Base-by-base conservation (phyloP, 1,140 invertebrate genomes). In the Planococcus citri region DNA sequence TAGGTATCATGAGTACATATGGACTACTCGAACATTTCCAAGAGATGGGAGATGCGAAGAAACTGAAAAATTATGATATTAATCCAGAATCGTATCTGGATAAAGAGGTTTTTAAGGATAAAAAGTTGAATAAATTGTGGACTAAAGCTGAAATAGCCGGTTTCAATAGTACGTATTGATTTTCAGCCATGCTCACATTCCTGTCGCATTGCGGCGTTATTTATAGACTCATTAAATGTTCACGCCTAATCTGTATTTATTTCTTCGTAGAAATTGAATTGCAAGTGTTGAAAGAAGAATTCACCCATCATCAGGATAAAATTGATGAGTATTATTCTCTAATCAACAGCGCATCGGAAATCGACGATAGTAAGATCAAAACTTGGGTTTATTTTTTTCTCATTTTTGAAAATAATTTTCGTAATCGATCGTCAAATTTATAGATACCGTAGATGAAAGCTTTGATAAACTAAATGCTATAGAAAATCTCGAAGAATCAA, bases 231-330 rank as follows among this genome's bases (percentile, higher is more conserved):
- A 61, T 61, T 12, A 17, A 17, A 58, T 33, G 8, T 68, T 60
- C 69, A 25, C 27, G 70, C 25, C 25, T 70, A 70, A 67, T 21
- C 17, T 21, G 1, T 25, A 20, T 22, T 8, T 75, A 69, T 74
- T 71, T 80, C 75, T 33, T 4, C 51, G 21, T 33, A 85, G 85
- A 83, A 73, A 86, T 90, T 74, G 92, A 97, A 79, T 75, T 97
- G 21, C 79, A 88, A 73, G 85, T 88, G 14, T 78, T 97, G 8
- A 91, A 89, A 75, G 88, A 95, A 79, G 94, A 96, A 79, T 96
- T 97, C 76, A 78, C 79, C 61, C 92, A 95, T 79, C 92, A 96
- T 77, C 92, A 97, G 79, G 88, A 95, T 72, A 95, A 95, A 80
- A 84, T 97, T 22, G 88, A 95, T 77, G 87, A 95, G 74, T 95